Conservation (phyloP, 2,888 invertebrate genomes). For the Punctoribates punctum region DNA sequence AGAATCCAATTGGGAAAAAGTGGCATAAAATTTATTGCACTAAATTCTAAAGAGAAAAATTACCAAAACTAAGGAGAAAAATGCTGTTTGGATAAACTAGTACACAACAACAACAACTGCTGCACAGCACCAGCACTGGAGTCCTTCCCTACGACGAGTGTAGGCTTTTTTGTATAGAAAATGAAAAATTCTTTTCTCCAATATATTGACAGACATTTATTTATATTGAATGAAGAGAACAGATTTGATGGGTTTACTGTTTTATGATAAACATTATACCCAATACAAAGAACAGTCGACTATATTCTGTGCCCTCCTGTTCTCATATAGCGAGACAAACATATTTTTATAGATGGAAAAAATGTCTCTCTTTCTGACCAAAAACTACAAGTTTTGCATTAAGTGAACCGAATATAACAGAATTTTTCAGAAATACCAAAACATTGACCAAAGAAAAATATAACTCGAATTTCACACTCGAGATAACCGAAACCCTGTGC, state of each 20-base stretch:
- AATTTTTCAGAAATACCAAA: background rate
- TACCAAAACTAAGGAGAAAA: background rate
- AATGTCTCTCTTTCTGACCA: background rate
- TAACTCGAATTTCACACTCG: slow-evolving; percentile 27
- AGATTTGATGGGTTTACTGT: background rate
- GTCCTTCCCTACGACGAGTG: background rate
- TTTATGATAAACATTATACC: background rate
- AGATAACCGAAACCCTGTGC: slow-evolving; percentile 19
- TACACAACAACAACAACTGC: background rate
- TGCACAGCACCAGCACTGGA: background rate
- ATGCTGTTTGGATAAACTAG: slow-evolving; percentile 21
- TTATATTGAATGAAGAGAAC: background rate
- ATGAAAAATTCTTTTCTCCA: slow-evolving; percentile 16
- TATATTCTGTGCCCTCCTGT: no score
- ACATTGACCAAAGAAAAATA: background rate
- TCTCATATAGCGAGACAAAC: no score
- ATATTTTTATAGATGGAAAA: background rate
- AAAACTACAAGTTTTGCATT: slow-evolving; percentile 5
- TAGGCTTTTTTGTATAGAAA: background rate
- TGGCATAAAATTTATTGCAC: slow-evolving; percentile 32
- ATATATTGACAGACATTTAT: slow-evolving; percentile 9
- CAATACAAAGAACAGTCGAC: background rate
- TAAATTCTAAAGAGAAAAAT: slow-evolving; percentile 27
- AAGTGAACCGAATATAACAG: slow-evolving; percentile 16
- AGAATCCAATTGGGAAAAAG: slow-evolving; percentile 3